Evolutionary conservation across 2,888 invertebrate species (phyloP).

Genomic region (Lithophane semibrunnea): DNA sequence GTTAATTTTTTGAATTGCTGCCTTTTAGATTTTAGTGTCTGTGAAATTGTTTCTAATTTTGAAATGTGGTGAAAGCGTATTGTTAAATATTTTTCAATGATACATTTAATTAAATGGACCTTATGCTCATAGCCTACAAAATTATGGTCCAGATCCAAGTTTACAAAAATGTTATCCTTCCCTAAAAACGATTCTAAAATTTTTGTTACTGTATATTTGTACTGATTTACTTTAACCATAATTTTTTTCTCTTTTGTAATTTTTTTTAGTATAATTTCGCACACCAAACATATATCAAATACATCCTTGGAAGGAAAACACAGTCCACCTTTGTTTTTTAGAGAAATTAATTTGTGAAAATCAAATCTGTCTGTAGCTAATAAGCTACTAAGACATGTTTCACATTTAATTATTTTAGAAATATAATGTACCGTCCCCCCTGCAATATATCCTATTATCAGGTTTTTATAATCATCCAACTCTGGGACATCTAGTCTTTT

Average conservation of each 20-base stretch:
- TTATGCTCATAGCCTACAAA: not conserved
- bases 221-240: not conserved
- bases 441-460: too few relatives aligned
- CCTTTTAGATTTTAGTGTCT: not conserved
- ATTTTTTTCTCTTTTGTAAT: not conserved
- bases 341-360: not conserved
- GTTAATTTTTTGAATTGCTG: not conserved
- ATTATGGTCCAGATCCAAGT: too few relatives aligned
- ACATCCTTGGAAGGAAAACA: constrained; percentile 3
- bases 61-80: not conserved
- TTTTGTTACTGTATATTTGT: constrained; percentile 1
- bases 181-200: too few relatives aligned
- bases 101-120: not conserved
- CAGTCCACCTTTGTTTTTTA: constrained; percentile 6
- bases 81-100: not conserved
- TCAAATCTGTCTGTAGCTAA: not conserved
- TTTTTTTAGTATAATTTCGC: constrained; percentile 4
- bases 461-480: not conserved
- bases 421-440: too few relatives aligned
- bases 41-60: not conserved
- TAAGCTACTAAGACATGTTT: not conserved
- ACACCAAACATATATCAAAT: constrained; percentile 3
- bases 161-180: too few relatives aligned
- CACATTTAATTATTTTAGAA: too few relatives aligned
- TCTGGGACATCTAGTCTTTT: constrained; percentile 5